These are phyloP conservation scores for Polia nebulosa DNA, from an alignment of 2,888 invertebrate genomes.

Conservation along the genomic window DNA sequence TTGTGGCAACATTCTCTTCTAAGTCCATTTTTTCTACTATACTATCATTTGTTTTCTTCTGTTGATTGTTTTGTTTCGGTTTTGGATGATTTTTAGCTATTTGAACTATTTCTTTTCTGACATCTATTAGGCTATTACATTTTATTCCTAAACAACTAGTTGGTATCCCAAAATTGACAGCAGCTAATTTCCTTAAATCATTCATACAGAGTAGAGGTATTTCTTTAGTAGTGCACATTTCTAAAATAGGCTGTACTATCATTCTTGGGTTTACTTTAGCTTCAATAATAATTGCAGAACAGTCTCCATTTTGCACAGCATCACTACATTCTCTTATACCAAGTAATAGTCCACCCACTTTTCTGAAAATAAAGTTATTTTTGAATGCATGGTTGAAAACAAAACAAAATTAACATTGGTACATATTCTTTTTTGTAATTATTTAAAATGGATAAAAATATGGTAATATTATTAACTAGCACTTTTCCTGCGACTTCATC, in stretches of 20 bases:
- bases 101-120: slow-evolving; percentile 69
- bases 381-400: too few relatives aligned
- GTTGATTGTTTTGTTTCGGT: slow-evolving; percentile 38
- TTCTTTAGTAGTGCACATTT: slow-evolving; percentile 74
- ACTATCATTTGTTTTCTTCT: slow-evolving; percentile 30
- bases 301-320: slow-evolving; percentile 72
- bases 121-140: slow-evolving; percentile 69
- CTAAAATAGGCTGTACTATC: slow-evolving; percentile 84
- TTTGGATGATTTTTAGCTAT: slow-evolving; percentile 70
- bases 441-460: neutral
- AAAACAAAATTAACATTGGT: neutral
- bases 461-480: too few relatives aligned
- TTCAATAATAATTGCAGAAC: slow-evolving; percentile 84
- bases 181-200: slow-evolving; percentile 75
- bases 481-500: too few relatives aligned
- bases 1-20: slow-evolving; percentile 13
- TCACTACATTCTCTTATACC: slow-evolving; percentile 82
- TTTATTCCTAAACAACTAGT: slow-evolving; percentile 85
- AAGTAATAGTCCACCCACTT: slow-evolving; percentile 81
- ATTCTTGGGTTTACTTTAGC: slow-evolving; percentile 81
- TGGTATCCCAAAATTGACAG: slow-evolving; percentile 81
- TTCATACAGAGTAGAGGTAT: slow-evolving; percentile 83
- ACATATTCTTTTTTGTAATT: neutral
- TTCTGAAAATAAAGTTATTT: slow-evolving; percentile 75
- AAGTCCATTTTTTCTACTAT: slow-evolving; percentile 53